Evolutionary conservation across 2,888 invertebrate species (phyloP), one percentile per base, ranked within the genome.

Genomic region (Diarsia rubi): DNA sequence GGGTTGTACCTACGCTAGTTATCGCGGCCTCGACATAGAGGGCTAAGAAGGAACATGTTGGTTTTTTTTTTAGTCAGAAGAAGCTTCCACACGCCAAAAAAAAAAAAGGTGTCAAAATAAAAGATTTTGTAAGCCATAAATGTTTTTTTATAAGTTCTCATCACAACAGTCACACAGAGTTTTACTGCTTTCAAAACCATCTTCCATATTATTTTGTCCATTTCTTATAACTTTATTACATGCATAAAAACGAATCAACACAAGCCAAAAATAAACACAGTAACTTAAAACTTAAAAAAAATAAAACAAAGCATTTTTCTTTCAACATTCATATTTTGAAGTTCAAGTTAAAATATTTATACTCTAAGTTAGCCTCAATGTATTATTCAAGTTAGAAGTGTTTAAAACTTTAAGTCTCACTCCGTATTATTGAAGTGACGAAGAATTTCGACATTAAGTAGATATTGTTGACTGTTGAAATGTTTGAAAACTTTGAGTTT

Each of bases 401-500:
- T 71, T 82, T 64, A 37, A 79, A 84, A 86, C 64, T 84, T 62
- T 49, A 73, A 79, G 75, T 79, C 45, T 73, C 52, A 60, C 73
- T 54, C 37, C 47, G 62, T 64, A 45, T n/a, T 57, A 77, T 71
- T 77, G 66, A 66, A 79, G 79, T 75, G 72, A 73, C 52, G 69
- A 82, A 78, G 66, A 72, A 77, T 85, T 86, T 75, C 47, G 73
- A 84, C 79, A 71, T 69, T 67, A 75, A 77, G 71, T 77, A 70
- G 52, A 47, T 82, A 77, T 82, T 75, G 71, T 81, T 65, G 27
- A 63, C 63, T 54, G 59, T 59, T 68, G 63, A 66, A 73, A 71
- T 45, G 52, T 74, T 75, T 75, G 9, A 69, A 0, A 82, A 81
- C 57, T 85, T 81, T 47, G n/a, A 42, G 21, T 63, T 65, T 69